These are phyloP conservation scores for Hippopotamus amphibius DNA, from an alignment of 2,113 vertebrate genomes.

Conservation along the genomic window DNA sequence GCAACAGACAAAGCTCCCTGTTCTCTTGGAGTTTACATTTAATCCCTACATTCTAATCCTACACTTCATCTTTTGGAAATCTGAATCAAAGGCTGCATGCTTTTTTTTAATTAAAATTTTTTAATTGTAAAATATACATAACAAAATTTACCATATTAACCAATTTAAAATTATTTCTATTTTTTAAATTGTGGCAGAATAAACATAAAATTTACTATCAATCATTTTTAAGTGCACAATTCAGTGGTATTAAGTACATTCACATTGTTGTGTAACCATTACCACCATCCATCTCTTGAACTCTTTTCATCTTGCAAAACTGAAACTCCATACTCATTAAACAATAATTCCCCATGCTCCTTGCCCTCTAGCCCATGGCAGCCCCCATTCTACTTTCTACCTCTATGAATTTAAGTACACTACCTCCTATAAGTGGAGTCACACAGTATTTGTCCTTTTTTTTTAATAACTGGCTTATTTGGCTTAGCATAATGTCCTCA, in stretches of 20 bases:
- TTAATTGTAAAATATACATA: neutral
- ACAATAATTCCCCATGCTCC: neutral
- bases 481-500: neutral
- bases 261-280: neutral
- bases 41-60: neutral
- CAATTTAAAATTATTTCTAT: neutral
- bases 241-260: neutral
- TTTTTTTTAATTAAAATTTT: neutral
- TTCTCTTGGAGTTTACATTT: slow-evolving; percentile 6
- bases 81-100: neutral
- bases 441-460: neutral
- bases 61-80: slow-evolving; percentile 15
- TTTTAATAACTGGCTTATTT: neutral
- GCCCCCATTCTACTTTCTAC: neutral
- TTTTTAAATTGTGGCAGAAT: neutral
- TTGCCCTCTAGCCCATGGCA: neutral
- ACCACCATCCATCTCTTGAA: neutral
- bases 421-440: neutral
- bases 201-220: neutral
- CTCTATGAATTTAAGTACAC: neutral
- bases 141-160: neutral
- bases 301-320: neutral
- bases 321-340: neutral
- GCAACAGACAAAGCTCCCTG: neutral
- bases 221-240: neutral